Evolutionary conservation across 1,140 invertebrate genomes (phyloP).

Genomic region (Philopotamus ludificatus): DNA sequence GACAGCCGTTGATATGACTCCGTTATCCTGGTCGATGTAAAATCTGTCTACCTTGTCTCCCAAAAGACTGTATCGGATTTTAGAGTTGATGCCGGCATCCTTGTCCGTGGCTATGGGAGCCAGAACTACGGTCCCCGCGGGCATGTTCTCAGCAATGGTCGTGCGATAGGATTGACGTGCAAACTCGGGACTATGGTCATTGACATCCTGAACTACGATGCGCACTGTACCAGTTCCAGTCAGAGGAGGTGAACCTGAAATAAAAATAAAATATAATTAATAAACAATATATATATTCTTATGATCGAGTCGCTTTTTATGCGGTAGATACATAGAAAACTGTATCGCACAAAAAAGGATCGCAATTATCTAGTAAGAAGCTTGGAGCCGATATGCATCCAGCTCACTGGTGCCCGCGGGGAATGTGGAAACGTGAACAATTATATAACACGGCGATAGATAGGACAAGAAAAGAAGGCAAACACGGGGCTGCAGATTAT

Average conservation of each 20-base stretch:
- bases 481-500: constrained; percentile 36
- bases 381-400: background rate
- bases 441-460: constrained; percentile 33
- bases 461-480: constrained; percentile 33
- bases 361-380: too few relatives aligned
- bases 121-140: constrained; percentile 69
- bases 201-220: constrained; percentile 89
- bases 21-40: constrained; percentile 70
- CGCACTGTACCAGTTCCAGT: constrained; percentile 85
- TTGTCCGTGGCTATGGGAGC: constrained; percentile 74
- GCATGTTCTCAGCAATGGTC: constrained; percentile 74
- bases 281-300: background rate
- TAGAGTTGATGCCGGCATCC: constrained; percentile 80
- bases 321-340: background rate
- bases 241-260: constrained; percentile 80
- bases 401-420: background rate
- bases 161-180: constrained; percentile 75
- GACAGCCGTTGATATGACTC: constrained; percentile 70
- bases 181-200: constrained; percentile 88
- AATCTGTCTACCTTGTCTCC: constrained; percentile 80
- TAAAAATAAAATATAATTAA: constrained; percentile 41
- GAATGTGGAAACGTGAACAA: constrained; percentile 39
- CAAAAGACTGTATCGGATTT: constrained; percentile 77
- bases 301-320: background rate
- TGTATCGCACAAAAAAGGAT: too few relatives aligned